Evolutionary conservation across 2,888 invertebrate genomes (phyloP).

Genomic region (Chymomyza fuscimana): DNA sequence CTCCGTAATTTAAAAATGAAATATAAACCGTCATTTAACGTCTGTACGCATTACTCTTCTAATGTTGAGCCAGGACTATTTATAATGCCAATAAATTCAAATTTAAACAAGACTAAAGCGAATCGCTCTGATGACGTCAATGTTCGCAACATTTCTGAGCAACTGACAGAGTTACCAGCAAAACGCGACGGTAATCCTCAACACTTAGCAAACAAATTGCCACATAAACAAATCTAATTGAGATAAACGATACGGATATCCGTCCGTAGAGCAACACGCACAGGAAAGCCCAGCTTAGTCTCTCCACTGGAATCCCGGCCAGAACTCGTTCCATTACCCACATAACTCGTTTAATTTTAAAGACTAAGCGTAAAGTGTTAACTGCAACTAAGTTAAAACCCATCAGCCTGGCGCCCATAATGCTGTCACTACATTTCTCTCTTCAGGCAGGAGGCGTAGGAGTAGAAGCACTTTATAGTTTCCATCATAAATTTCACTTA

Average conservation of each 20-base stretch:
- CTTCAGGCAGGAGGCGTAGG: too few species aligned
- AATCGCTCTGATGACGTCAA: slow-evolving; percentile 41
- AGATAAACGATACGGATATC: slow-evolving; percentile 60
- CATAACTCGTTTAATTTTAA: neutral
- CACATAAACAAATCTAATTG: slow-evolving; percentile 71
- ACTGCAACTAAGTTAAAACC: slow-evolving; percentile 55
- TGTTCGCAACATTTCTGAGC: slow-evolving; percentile 23
- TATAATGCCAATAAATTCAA: slow-evolving; percentile 56
- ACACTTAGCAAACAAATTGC: slow-evolving; percentile 69
- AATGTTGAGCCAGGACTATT: neutral
- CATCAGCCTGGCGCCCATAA: neutral
- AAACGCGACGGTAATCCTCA: slow-evolving; percentile 51
- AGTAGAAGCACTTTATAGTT: neutral
- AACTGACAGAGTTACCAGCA: neutral
- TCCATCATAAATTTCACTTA: slow-evolving; percentile 79
- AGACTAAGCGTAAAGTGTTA: slow-evolving; percentile 45
- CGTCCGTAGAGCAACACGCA: neutral
- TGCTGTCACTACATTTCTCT: neutral
- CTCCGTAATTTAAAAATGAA: neutral
- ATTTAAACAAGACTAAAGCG: slow-evolving; percentile 42
- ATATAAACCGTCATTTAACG: neutral
- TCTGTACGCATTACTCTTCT: neutral
- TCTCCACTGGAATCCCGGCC: neutral
- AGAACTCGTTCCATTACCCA: neutral
- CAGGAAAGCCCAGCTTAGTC: neutral